Percentiles rank a stretch among this genome's conserved stretches.
phyloP scores from a whole-genome alignment of 2,797 vertebrate genomes.

The Liasis olivaceus region DNA sequence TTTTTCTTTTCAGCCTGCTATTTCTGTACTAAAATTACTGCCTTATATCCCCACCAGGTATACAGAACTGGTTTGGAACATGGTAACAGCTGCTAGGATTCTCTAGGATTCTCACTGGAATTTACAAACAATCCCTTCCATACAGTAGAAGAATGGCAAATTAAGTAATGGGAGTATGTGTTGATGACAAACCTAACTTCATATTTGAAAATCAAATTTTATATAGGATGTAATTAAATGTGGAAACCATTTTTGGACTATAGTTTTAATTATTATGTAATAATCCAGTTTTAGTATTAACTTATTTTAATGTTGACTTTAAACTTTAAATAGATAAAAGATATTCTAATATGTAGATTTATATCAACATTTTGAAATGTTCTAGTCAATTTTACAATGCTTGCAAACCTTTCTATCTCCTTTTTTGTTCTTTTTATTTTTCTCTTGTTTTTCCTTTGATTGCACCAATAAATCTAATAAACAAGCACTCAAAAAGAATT shows the following conservation, averaged over 20 bases:
- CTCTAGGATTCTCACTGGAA: neutral
- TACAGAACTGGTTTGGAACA: neutral
- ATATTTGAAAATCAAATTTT: neutral
- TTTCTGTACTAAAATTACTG: neutral
- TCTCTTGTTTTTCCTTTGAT: neutral
- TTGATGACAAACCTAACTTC: neutral
- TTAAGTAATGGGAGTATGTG: neutral
- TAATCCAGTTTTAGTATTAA: neutral
- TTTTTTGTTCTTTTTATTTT: neutral
- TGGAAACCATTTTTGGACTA: neutral
- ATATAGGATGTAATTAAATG: neutral
- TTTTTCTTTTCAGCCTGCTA: neutral
- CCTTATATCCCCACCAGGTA: neutral
- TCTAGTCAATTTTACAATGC: neutral
- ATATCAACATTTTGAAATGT: neutral
- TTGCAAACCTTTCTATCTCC: neutral
- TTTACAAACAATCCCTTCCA: neutral
- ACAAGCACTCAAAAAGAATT: too few species aligned
- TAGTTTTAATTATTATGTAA: neutral
- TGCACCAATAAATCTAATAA: too few species aligned
- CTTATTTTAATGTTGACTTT: neutral
- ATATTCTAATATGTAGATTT: neutral
- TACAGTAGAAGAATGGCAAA: neutral
- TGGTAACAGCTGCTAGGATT: neutral
- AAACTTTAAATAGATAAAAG: neutral